phyloP scores from a whole-genome alignment of 2,113 vertebrate genomes.

The Notiomystis cincta region DNA sequence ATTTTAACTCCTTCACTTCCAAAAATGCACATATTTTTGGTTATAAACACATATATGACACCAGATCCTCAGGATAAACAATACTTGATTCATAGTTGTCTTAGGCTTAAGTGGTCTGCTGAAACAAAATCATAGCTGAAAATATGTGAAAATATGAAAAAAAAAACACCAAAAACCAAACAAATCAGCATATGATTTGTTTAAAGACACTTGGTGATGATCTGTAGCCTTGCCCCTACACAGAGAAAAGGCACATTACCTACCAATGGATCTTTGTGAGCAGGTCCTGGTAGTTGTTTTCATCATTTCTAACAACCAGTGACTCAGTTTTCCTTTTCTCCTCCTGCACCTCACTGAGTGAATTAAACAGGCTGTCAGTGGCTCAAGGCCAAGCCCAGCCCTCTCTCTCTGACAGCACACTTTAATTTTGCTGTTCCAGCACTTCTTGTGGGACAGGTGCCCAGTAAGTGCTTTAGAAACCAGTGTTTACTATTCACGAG shows the following conservation, averaged over 20 bases:
- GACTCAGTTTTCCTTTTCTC: conserved; percentile 16
- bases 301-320: background rate
- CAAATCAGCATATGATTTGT: background rate
- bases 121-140: background rate
- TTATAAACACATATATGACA: background rate
- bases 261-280: background rate
- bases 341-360: background rate
- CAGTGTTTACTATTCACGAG: background rate
- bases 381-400: conserved; percentile 21
- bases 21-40: background rate
- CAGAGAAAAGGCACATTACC: background rate
- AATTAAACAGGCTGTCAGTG: conserved; percentile 11
- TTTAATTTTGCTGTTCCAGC: conserved; percentile 34
- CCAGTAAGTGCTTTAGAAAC: conserved; percentile 28
- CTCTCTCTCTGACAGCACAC: background rate
- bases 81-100: background rate
- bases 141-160: background rate
- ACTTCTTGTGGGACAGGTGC: conserved; percentile 37
- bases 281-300: background rate
- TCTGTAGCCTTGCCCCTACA: background rate
- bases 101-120: background rate
- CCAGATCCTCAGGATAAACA: background rate
- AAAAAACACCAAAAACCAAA: background rate
- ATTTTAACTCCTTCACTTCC: background rate
- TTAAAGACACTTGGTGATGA: background rate